Evolutionary conservation across 2,888 invertebrate genomes (phyloP), one percentile per base, ranked within the genome.

Genomic region (Polia nebulosa): DNA sequence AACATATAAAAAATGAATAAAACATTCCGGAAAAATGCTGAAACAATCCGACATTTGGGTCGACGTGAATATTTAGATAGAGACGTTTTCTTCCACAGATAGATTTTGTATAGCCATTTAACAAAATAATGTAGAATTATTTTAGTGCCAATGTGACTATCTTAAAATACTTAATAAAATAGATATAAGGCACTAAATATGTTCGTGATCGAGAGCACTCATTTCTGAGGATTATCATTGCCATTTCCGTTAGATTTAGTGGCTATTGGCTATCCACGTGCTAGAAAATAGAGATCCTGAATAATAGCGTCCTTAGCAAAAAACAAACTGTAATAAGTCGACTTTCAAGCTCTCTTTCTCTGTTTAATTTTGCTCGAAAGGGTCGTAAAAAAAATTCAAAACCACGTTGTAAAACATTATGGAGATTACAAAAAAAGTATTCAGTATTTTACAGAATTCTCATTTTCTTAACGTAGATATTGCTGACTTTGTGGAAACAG

Each of bases 1-100:
- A 56, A 64, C 49, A 57, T 65, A 51, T 32, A 32, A 45, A 44
- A 56, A 65, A 65, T 64, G 25, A 44, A 56, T 65, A 65, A 73
- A 51, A 72, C 36, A 72, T 53, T 20, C 27, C 5, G 32, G 17
- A 32, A 44, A 61, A 53, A n/a, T 47, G 25, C 32, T n/a, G 22
- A 53, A 41, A 11, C 17, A 32, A 71, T 25, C 13, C 8, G 13
- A 44, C n/a, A 11, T 39, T 53, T 45, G 20, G 7, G 25, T 61
- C 13, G n/a, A 41, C 22, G 17, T 39, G 32, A 32, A 27, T 25
- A 36, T 9, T 6, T 32, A 39, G 32, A 45, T 29, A 22, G 2
- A 25, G 9, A 39, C 2, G 7, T 59, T 51, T 29, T 36, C 0
- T 49, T 52, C 11, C n/a, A 7, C 17, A 22, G 13, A 61, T 1